Evolutionary conservation across 2,888 invertebrate species (phyloP).

Genomic region (Ditula angustiorana): DNA sequence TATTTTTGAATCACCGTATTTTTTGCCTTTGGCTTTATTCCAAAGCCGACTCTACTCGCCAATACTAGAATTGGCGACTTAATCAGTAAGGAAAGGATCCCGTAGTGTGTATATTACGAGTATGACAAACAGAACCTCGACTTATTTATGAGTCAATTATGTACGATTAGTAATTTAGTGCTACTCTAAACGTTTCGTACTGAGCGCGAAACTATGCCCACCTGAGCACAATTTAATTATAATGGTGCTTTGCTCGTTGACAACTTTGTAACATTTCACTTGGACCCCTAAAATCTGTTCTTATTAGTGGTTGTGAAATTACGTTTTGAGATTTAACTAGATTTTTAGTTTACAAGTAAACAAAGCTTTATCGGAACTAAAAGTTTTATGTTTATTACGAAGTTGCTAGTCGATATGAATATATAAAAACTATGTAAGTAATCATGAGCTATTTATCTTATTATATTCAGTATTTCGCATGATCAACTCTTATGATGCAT

Average conservation of each 20-base stretch:
- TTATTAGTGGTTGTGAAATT: conserved; percentile 76
- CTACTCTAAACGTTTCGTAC: conserved; percentile 34
- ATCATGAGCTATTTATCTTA: conserved; percentile 28
- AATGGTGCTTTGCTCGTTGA: conserved; percentile 73
- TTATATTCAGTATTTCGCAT: conserved; percentile 26
- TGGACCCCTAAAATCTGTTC: conserved; percentile 57
- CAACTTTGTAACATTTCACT: conserved; percentile 54
- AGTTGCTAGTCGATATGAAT: conserved; percentile 65
- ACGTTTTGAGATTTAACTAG: conserved; percentile 66
- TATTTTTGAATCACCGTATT: neutral
- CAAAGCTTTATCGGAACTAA: conserved; percentile 51
- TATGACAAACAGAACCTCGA: conserved; percentile 44
- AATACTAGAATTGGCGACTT: neutral
- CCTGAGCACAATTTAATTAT: conserved; percentile 64
- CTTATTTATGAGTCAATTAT: conserved; percentile 40
- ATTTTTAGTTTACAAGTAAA: conserved; percentile 59
- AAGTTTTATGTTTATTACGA: conserved; percentile 45
- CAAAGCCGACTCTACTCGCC: neutral
- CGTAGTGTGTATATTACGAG: neutral
- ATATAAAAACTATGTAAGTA: conserved; percentile 43
- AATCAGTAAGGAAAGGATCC: neutral
- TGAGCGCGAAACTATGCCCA: conserved; percentile 53
- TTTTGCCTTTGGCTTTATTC: no score
- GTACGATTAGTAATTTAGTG: conserved; percentile 18
- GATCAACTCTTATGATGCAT: conserved; percentile 25